phyloP scores from a whole-genome alignment of 2,888 invertebrate species.

The Acrobasis consociella region DNA sequence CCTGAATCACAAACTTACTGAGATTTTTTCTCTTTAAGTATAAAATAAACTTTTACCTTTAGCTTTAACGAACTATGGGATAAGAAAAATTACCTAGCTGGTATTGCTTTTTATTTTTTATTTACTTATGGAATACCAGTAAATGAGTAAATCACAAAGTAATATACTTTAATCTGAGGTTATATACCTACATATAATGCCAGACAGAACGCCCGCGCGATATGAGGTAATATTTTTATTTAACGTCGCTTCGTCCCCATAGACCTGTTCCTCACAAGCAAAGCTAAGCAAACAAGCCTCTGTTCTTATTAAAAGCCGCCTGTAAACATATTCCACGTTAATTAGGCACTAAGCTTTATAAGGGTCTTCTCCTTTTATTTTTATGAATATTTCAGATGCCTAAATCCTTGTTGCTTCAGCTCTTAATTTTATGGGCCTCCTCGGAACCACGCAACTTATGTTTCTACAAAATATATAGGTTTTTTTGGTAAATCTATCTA shows the following conservation, averaged over 20 bases:
- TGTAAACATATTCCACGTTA: background rate
- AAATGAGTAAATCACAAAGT: no score
- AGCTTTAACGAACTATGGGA: no score
- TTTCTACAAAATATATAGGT: background rate
- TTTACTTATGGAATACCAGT: no score
- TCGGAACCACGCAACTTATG: background rate
- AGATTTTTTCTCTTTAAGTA: no score
- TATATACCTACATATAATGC: no score
- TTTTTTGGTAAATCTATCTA: no score
- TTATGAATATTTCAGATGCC: background rate
- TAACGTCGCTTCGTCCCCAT: background rate
- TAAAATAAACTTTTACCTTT: no score
- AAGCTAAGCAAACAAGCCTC: background rate
- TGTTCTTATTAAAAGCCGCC: background rate
- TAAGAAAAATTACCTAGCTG: no score
- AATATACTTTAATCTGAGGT: no score
- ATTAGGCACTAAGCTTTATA: background rate
- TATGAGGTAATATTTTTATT: background rate
- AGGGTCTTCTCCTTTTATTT: background rate
- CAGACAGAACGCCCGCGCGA: no score
- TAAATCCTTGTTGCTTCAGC: background rate
- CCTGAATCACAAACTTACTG: no score
- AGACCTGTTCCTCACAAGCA: background rate
- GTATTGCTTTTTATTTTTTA: no score
- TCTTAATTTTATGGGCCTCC: background rate